These are phyloP conservation scores for Eulemur rufifrons DNA, from an alignment of 2,113 vertebrate genomes.

Conservation along the genomic window DNA sequence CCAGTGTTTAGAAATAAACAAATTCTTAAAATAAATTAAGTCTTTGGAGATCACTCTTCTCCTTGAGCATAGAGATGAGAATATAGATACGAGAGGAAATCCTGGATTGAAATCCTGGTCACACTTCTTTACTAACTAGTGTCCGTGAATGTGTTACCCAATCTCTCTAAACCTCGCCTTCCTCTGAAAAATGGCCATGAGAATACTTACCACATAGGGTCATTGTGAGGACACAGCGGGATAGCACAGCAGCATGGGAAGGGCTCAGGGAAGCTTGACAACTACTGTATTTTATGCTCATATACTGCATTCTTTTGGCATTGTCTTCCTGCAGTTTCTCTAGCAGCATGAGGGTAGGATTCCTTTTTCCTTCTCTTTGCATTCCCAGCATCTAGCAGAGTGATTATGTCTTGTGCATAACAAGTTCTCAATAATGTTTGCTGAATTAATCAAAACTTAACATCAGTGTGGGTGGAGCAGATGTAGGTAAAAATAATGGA, in stretches of 20 bases:
- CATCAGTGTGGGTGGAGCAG: neutral
- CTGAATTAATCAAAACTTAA: conserved; percentile 25
- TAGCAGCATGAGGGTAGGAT: neutral
- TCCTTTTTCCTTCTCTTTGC: neutral
- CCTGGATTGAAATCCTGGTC: neutral
- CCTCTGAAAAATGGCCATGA: neutral
- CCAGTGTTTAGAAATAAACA: neutral
- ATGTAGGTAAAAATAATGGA: conserved; percentile 51
- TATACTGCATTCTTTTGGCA: neutral
- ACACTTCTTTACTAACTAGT: neutral
- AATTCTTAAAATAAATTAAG: neutral
- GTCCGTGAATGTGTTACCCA: neutral
- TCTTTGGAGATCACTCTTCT: neutral
- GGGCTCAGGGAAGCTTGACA: neutral
- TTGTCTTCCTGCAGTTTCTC: neutral
- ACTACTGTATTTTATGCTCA: rapidly evolving
- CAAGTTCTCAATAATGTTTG: neutral
- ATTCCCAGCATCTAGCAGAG: neutral
- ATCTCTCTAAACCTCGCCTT: neutral
- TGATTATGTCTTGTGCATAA: neutral
- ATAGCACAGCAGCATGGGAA: neutral
- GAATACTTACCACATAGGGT: neutral
- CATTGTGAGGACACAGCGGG: neutral
- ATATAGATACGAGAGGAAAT: neutral
- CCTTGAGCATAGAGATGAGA: neutral